Conservation (phyloP, 2,888 invertebrate genomes). For the Polydrusus pterygomalis region DNA sequence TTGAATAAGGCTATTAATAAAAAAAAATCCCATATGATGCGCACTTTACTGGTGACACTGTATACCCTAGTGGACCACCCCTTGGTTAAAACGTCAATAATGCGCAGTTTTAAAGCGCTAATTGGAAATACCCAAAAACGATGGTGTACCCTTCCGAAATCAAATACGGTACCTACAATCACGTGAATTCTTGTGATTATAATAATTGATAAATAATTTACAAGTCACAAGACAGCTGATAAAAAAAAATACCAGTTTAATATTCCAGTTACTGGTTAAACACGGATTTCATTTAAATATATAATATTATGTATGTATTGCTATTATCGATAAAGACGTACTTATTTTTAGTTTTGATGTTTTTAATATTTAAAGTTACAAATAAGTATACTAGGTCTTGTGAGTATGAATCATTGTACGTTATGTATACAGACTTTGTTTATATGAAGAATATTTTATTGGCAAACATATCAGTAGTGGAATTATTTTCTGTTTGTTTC, state of each 20-base stretch:
- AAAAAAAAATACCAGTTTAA: background rate
- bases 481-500: too few relatives aligned
- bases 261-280: constrained; percentile 12
- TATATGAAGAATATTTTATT: background rate
- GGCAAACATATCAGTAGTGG: background rate
- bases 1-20: too few relatives aligned
- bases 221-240: constrained; percentile 19
- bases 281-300: background rate
- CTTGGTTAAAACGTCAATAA: too few relatives aligned
- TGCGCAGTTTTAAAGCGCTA: too few relatives aligned
- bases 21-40: too few relatives aligned
- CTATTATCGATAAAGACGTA: background rate
- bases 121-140: too few relatives aligned
- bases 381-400: background rate
- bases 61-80: too few relatives aligned
- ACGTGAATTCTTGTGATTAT: background rate
- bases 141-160: background rate
- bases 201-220: constrained; percentile 14
- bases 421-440: background rate
- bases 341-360: background rate
- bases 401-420: background rate
- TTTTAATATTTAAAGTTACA: background rate
- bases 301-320: background rate
- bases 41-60: too few relatives aligned
- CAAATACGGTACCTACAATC: background rate